Base-by-base conservation (phyloP, 2,888 invertebrate genomes). In the Mythimna lalbum region DNA sequence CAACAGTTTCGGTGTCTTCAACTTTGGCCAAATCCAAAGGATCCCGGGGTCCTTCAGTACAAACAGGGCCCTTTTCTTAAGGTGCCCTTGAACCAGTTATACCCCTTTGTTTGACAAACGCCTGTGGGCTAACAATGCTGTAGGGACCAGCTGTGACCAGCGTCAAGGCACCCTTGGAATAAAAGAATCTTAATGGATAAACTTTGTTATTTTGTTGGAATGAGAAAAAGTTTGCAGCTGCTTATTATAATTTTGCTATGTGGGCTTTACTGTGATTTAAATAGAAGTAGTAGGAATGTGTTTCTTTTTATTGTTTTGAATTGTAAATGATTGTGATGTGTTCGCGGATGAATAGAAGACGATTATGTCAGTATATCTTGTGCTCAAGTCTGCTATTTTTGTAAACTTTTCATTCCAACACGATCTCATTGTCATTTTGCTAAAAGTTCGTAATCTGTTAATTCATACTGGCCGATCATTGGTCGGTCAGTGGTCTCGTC, bases 51-150 rank as follows among this genome's bases (percentile, higher is more conserved):
- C 36, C 39, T 49, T 52, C 23, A 66, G 39, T 39, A 57, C 65
- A 79, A 71, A 76, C 67, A 63, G 36, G 43, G 10, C 49, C 63
- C 63, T 47, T 78, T 78, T 65, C 63, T 73, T 52, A 55, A 31
- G 36, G 23, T 63, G 71, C 6, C 80, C 81, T 81, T 81, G 80
- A 56, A 75, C 75, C 47, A 81, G 64, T 78, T 78, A 17, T 39
- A 65, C 63, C 63, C 80, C 57, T 68, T 79, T 77, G 77, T 79
- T 77, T 75, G 75, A 63, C 36, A 39, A 67, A 56, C 70, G 72
- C 78, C 79, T 62, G 10, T 50, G 31, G 76, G 60, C 56, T 57
- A 63, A 80, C 80, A 80, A 59, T 55, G 67, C 49, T 61, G 55
- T 79, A 53, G 49, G 43, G 27, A 47, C 49, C 80, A 79, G 80